Percentiles rank a stretch among this genome's conserved stretches.
Conservation (phyloP, 2,888 invertebrate species). For the Smittia aterrima region DNA sequence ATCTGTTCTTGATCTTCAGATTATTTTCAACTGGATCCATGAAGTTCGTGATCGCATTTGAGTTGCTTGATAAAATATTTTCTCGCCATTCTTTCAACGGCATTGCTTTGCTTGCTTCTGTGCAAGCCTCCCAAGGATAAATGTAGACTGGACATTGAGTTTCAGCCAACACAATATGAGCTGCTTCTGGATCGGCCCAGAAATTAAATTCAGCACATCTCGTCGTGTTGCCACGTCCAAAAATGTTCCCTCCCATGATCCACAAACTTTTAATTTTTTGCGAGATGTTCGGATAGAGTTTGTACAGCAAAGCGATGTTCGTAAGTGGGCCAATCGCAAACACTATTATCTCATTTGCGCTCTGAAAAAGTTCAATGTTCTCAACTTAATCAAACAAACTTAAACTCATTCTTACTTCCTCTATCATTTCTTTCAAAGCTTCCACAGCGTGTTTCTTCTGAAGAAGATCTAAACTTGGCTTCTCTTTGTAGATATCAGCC, state of each 20-base stretch:
- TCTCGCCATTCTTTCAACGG: constrained; percentile 58
- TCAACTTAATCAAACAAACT: not conserved
- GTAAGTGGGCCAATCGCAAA: constrained; percentile 73
- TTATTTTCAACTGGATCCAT: constrained; percentile 56
- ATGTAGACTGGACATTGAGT: constrained; percentile 60
- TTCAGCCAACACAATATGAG: constrained; percentile 65
- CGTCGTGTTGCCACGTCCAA: constrained; percentile 60
- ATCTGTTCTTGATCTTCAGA: constrained; percentile 42
- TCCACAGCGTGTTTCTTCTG: constrained; percentile 35
- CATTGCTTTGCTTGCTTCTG: constrained; percentile 49
- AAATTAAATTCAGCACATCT: constrained; percentile 75
- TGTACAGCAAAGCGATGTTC: constrained; percentile 72
- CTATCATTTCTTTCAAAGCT: constrained; percentile 35
- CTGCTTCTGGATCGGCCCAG: constrained; percentile 73
- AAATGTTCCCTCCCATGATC: constrained; percentile 62
- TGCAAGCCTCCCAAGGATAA: constrained; percentile 69
- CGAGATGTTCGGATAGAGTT: constrained; percentile 65
- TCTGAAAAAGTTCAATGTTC: constrained; percentile 41
- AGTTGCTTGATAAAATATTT: constrained; percentile 53
- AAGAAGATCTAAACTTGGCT: constrained; percentile 60
- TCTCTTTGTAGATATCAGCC: constrained; percentile 57
- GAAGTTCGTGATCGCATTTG: constrained; percentile 53
- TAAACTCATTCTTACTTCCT: constrained; percentile 20
- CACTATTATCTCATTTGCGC: constrained; percentile 60
- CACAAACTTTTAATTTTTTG: constrained; percentile 65